These are phyloP conservation scores for Euphydryas editha DNA, from an alignment of 2,888 invertebrate genomes.

Conservation along the genomic window DNA sequence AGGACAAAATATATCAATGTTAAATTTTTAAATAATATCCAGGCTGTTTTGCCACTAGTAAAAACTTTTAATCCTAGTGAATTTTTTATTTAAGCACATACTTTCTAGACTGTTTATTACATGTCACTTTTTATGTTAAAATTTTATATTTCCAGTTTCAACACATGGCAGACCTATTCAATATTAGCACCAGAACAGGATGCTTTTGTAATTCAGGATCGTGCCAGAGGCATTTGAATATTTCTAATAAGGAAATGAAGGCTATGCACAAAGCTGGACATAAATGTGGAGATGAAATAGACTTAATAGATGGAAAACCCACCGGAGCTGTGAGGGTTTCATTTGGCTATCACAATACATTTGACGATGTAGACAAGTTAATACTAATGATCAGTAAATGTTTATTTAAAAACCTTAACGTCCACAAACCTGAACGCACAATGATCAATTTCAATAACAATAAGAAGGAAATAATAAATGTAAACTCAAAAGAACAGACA, in stretches of 20 bases:
- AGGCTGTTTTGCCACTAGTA: too few species aligned
- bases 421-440: constrained; percentile 59
- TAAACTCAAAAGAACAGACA: constrained; percentile 24
- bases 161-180: constrained; percentile 93
- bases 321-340: constrained; percentile 97
- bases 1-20: too few species aligned
- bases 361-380: constrained; percentile 87
- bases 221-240: constrained; percentile 90
- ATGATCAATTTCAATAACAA: constrained; percentile 42
- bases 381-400: constrained; percentile 89
- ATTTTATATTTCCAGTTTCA: constrained; percentile 85
- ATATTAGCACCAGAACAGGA: constrained; percentile 94
- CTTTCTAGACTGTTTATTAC: background rate
- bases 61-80: too few species aligned
- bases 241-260: constrained; percentile 87
- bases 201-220: constrained; percentile 99
- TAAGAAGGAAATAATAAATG: constrained; percentile 13
- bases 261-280: constrained; percentile 94
- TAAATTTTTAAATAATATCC: too few species aligned
- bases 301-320: constrained; percentile 92
- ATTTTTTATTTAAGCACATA: too few species aligned
- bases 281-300: constrained; percentile 94
- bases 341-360: constrained; percentile 95
- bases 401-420: constrained; percentile 82
- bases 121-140: background rate